These are phyloP conservation scores for Scyliorhinus canicula DNA, from an alignment of 2,797 vertebrate species.

Conservation along the genomic window DNA sequence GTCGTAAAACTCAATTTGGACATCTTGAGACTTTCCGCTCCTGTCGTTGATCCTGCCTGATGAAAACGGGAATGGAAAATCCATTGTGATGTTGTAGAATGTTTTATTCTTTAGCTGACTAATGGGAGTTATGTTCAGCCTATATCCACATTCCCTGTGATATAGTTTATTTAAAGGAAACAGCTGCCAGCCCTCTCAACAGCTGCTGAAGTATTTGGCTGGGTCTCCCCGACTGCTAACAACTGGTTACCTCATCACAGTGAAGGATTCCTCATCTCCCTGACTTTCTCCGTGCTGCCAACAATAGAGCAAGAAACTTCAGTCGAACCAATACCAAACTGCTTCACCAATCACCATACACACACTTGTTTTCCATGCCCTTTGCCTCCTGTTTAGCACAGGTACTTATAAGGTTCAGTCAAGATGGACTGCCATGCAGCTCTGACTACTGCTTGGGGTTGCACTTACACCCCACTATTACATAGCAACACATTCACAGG, in stretches of 20 bases:
- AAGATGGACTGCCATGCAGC: neutral
- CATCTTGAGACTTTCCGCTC: too few relatives aligned
- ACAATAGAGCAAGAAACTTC: neutral
- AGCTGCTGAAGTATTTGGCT: neutral
- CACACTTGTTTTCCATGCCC: neutral
- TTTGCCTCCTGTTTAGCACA: neutral
- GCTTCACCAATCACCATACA: neutral
- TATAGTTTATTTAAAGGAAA: neutral
- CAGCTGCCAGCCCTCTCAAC: neutral
- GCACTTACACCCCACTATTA: neutral
- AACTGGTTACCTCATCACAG: neutral
- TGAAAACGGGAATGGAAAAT: neutral
- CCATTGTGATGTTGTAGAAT: neutral
- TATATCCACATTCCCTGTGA: neutral
- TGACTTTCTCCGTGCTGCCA: neutral
- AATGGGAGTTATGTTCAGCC: neutral
- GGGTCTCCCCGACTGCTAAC: neutral
- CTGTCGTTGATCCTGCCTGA: too few relatives aligned
- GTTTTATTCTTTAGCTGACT: neutral
- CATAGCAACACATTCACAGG: neutral
- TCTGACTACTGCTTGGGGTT: neutral
- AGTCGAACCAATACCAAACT: neutral
- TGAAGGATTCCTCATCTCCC: neutral
- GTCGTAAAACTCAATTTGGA: too few relatives aligned
- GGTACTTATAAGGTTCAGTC: neutral